Evolutionary conservation across 2,113 vertebrate genomes (phyloP), one percentile per base, ranked within the genome.

Genomic region (Uropsilus gracilis): DNA sequence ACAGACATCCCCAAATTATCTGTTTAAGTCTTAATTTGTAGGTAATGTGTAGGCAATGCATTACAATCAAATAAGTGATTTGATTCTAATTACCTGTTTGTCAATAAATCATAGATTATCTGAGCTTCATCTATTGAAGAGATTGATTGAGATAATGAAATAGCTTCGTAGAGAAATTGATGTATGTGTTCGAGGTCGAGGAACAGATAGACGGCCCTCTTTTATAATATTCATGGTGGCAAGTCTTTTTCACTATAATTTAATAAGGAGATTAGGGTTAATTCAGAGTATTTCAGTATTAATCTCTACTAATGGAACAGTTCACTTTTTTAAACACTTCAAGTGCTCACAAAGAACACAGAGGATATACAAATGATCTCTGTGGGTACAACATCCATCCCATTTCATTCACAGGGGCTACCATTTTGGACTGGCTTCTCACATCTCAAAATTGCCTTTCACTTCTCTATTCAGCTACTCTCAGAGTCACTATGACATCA

Each of bases 81-180:
- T 59, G 17, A 42, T 72, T 72, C 28, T 83, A 55, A 83, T 32
- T 17, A 82, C 9, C 39, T 81, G 7, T 63, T 86, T 55, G 9
- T 48, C 89, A 17, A 83, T 26, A 91, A 91, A 57, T 71, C n/a
- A 61, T 86, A 76, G 78, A 93, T 64, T 48, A 87, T 22, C 53
- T 90, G 80, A 86, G 6, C 18, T 84, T 91, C 57, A 64, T 39
- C 55, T 84, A 11, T 28, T 90, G 55, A 82, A 89, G 77, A 20
- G 16, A 68, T 42, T 82, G 34, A 89, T 61, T n/a, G 16, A 82
- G 44, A 93, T 91, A 82, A 78, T 94, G 34, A 93, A 94, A 86
- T 80, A 86, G 8, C 20, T 78, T 81, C 30, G 63, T 75, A 37
- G 32, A 86, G 91, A 93, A 50, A 64, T 63, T 14, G 11, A 42